Base-by-base conservation (phyloP, 2,888 invertebrate species). In the Myathropa florea region DNA sequence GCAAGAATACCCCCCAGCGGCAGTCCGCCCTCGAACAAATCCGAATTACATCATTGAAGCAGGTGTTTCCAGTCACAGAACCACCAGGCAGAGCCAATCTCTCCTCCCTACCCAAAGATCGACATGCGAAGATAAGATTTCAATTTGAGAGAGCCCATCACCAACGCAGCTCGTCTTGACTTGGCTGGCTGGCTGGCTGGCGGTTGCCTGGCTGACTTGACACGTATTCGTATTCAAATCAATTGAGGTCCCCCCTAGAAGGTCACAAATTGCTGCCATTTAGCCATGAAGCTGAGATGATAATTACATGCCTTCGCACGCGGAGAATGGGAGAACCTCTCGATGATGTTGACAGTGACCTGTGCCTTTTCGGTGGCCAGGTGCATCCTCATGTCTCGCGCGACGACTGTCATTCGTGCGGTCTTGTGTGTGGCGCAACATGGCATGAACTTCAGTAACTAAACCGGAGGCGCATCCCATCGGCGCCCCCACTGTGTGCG, bases 301-400 rank as follows among this genome's bases (percentile, higher is more conserved):
- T 86, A 86, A 86, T 86, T 86, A 86, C 65, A 86, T 79, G 73
- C 65, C 83, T 75, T 26, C 55, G 57, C 65, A 39, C 14, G 23
- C 65, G 59, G 73, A 64, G 82, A 79, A 85, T 78, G 86, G 71
- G 86, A 60, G 68, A 82, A 21, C 53, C 18, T 9, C 18, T 4
- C 53, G 53, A 70, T 78, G 77, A 86, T 78, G 86, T 83, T 86
- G 86, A 86, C 86, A 86, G 86, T 86, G 86, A 86, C 86, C 86
- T 86, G 83, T 86, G 86, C 86, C 86, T 83, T 83, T 83, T 23
- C 57, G 57, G 57, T 83, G 53, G 36, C 55, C 86, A 86, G 86
- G 86, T 86, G 86, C 33, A 77, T 57, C 57, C 59, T 68, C 78
- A 73, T n/a, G n/a, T n/a, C n/a, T n/a, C n/a, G n/a, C n/a, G 55